Conservation (phyloP, 2,888 invertebrate genomes). For the Lasioglossum pauxillum region DNA sequence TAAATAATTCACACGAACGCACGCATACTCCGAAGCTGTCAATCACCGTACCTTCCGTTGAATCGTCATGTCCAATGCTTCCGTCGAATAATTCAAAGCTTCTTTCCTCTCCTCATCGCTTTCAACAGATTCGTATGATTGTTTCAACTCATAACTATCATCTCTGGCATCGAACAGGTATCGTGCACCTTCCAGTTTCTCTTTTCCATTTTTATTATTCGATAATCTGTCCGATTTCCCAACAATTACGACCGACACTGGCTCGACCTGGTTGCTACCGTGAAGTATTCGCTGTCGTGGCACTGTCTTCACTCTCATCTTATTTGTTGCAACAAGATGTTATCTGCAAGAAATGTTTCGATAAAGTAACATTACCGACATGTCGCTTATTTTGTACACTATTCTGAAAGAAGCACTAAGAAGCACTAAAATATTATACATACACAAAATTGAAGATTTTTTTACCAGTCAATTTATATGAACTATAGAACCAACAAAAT, state of each 20-base stretch:
- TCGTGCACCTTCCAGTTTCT: neutral
- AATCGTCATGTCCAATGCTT: constrained; percentile 45
- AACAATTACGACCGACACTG: constrained; percentile 2
- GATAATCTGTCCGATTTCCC: neutral
- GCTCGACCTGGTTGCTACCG: constrained; percentile 4
- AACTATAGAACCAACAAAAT: neutral
- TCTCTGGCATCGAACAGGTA: neutral
- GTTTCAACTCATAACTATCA: neutral
- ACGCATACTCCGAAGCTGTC: constrained; percentile 10
- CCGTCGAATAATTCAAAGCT: constrained; percentile 16
- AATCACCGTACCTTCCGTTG: constrained; percentile 42
- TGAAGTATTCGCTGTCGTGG: constrained; percentile 71
- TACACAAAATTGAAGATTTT: neutral
- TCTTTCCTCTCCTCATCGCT: constrained; percentile 18
- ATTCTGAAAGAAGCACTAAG: neutral
- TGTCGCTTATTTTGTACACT: neutral
- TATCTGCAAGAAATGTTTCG: neutral
- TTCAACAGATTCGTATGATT: neutral
- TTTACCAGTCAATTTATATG: neutral
- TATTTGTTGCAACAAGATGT: neutral
- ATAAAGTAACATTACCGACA: neutral
- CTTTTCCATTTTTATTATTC: neutral
- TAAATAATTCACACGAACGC: neutral
- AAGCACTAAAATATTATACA: neutral
- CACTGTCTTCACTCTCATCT: constrained; percentile 79